Base-by-base conservation (phyloP, 2,888 invertebrate genomes). In the Lissonota sp. region DNA sequence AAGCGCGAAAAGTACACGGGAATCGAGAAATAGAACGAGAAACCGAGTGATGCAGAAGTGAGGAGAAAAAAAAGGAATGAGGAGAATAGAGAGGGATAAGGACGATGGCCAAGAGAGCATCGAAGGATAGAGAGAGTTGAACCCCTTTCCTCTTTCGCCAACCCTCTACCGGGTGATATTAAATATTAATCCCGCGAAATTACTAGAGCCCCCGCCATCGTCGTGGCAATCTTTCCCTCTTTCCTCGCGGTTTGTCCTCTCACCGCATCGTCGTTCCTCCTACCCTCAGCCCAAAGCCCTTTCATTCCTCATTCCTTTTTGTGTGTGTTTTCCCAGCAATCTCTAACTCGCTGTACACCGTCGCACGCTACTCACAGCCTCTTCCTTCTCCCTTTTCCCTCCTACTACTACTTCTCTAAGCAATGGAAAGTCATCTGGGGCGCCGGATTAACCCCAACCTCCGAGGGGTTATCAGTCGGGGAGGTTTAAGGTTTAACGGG, bases 161-260 rank as follows among this genome's bases (percentile, higher is more conserved):
- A 79, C 84, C 82, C 75, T 86, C 86, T 86, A 86, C 87, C 86
- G 81, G 87, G 88, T 88, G 90, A 91, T 91, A 91, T 92, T 92
- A 91, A 91, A 91, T 91, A 91, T 91, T 92, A 92, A 92, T 92
- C 91, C 91, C 84, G 88, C 90, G 89, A 91, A 91, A 92, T 92
- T 91, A 91, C 91, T 88, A 86, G 88, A 86, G 84, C 87, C 26
- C 26, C 26, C 26, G 87, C 84, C 73, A 83, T 67, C 49, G 62
- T 64, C 66, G 70, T 66, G 40, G 86, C 86, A 87, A 88, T 87
- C 86, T 85, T 85, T 84, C 85, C 80, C 80, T 86, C 84, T 80
- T 80, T 85, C 70, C 75, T 82, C 80, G 73, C 26, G 26, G 26
- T 26, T 26, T 82, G 75, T 77, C 53, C 67, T 64, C 26, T 26